phyloP scores from a whole-genome alignment of 1,140 invertebrate species.

The Cydia pomonella region DNA sequence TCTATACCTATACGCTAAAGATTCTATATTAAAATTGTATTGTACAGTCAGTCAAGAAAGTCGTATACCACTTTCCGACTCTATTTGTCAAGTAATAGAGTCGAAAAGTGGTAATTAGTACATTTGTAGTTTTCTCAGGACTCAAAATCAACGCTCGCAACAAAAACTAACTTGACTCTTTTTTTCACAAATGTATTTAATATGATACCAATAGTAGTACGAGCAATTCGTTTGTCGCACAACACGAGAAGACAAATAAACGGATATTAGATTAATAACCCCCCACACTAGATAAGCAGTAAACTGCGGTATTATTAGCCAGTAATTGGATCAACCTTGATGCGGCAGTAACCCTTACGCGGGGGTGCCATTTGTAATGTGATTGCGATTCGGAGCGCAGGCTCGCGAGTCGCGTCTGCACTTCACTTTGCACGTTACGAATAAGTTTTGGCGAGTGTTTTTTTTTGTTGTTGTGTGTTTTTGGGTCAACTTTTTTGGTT shows the following conservation, averaged over 20 bases:
- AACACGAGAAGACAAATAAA: not conserved
- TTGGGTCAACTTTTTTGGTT: no score
- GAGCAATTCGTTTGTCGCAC: constrained; percentile 12
- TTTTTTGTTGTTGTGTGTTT: not conserved
- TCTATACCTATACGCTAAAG: no score
- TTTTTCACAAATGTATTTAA: no score
- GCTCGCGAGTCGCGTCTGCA: constrained; percentile 29
- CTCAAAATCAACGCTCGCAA: no score
- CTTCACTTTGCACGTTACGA: constrained; percentile 26
- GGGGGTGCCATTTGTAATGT: constrained; percentile 54
- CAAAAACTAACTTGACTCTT: no score
- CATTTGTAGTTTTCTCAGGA: no score
- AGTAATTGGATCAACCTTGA: constrained; percentile 78
- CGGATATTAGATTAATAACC: constrained; percentile 27
- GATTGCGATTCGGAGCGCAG: constrained; percentile 58
- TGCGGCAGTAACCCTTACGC: constrained; percentile 67
- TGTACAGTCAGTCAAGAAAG: no score
- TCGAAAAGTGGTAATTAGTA: no score
- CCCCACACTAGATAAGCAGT: constrained; percentile 36
- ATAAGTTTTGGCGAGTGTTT: constrained; percentile 31
- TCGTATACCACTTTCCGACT: no score
- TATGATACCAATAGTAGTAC: not conserved
- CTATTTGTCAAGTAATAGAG: no score
- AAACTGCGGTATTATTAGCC: constrained; percentile 56
- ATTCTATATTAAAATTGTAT: no score